Base-by-base conservation (phyloP, 2,888 invertebrate species). In the Dione vanillae region DNA sequence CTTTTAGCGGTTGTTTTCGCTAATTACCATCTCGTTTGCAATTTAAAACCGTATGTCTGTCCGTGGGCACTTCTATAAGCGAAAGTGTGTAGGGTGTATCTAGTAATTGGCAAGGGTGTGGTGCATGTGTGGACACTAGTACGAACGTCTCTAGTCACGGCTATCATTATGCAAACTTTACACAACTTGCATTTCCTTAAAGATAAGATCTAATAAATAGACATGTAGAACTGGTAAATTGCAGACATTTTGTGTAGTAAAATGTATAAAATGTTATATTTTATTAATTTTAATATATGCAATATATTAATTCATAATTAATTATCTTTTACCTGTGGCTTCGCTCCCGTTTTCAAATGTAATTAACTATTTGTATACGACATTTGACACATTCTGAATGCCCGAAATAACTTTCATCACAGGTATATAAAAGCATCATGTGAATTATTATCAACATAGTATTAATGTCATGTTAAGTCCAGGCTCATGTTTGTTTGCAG, bases 1-100 rank as follows among this genome's bases (percentile, higher is more conserved):
- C 86, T 90, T 89, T 89, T 87, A 87, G 88, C 83, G 80, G 83
- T 84, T 87, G 88, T 90, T 90, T 87, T 90, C 88, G 84, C 92
- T 92, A 92, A 92, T 92, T 92, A 92, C 89, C 91, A 92, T 90
- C 90, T 92, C 85, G 91, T 91, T 92, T 90, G 90, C 91, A 92
- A 91, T 91, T 91, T 91, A 89, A 91, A 92, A 88, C 83, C 84
- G 80, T 79, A 79, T 82, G 79, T 69, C 47, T 47, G 62, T 43
- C 8, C 45, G 61, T 65, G 51, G 69, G 80, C 78, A 79, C 78
- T 78, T 81, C 82, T 81, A 80, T 78, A 80, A 82, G 89, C 82
- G 90, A 91, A 90, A 90, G 90, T 86, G 81, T 83, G 77, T 79
- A 83, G 85, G 86, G 85, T 85, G 86, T 88, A 83, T 83, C 80